Conservation (phyloP, 2,888 invertebrate genomes). For the Dryocosmus kuriphilus region DNA sequence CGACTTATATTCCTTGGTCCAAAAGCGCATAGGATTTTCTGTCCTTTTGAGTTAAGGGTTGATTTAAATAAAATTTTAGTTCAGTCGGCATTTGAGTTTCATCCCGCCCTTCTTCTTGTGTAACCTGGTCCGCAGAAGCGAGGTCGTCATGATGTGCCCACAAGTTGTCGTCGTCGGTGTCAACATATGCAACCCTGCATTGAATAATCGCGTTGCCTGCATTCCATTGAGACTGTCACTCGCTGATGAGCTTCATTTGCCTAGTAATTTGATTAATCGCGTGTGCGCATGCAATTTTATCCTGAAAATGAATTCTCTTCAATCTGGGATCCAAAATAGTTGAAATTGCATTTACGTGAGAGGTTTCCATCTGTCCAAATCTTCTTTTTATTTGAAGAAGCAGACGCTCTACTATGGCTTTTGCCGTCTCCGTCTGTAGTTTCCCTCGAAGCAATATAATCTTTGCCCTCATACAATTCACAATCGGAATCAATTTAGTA, state of each 20-base stretch:
- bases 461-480: too few relatives aligned
- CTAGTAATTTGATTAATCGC: constrained; percentile 44
- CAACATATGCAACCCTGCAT: too few relatives aligned
- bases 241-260: background rate
- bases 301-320: constrained; percentile 47
- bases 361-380: constrained; percentile 47
- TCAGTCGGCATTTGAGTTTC: constrained; percentile 49
- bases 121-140: constrained; percentile 44
- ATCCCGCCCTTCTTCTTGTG: constrained; percentile 48
- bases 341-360: constrained; percentile 33
- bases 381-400: constrained; percentile 35
- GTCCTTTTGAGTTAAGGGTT: too few relatives aligned
- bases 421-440: too few relatives aligned
- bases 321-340: constrained; percentile 50
- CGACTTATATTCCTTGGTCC: too few relatives aligned
- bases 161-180: too few relatives aligned
- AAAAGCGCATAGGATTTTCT: too few relatives aligned
- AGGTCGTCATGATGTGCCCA: constrained; percentile 2
- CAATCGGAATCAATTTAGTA: too few relatives aligned
- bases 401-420: too few relatives aligned
- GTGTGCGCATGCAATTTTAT: constrained; percentile 43
- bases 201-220: too few relatives aligned
- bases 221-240: background rate
- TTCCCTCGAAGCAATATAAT: too few relatives aligned
- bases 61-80: constrained; percentile 45